Evolutionary conservation across 2,888 invertebrate genomes (phyloP), one percentile per base, ranked within the genome.

Genomic region (Cyaniris semiargus): DNA sequence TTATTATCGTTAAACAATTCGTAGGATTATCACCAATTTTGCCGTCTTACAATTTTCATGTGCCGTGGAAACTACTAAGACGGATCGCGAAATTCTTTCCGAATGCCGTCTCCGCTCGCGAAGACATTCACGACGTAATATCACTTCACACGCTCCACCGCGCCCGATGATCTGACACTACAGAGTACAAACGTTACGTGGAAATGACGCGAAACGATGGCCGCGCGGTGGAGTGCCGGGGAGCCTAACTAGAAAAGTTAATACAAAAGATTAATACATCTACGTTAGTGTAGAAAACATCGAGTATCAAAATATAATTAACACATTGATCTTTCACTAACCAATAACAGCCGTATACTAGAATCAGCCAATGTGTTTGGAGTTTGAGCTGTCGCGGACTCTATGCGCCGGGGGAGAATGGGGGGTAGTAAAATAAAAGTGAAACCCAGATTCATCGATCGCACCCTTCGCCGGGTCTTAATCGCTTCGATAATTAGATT

Each of bases 261-360:
- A 86, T 90, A 89, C 88, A 89, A 90, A 89, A 90, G 85, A 87
- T 90, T 89, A 88, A 88, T 89, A 86, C 85, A 83, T 86, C 84
- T 88, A 90, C 92, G 89, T 87, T 89, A 89, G 87, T 93, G 90
- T 94, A 93, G 91, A 94, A 94, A 93, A 94, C 89, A 89, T 92
- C 91, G 90, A 93, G 88, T 94, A 94, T 94, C 93, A 94, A 94
- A 94, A 94, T 93, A 93, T 93, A 92, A 92, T 91, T 90, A 92
- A 93, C 92, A 90, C 87, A 87, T 89, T 87, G 86, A 90, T 88
- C 87, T 90, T 90, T 94, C 94, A 94, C 94, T 94, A 94, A 94
- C 94, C 94, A 89, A 92, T 91, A 86, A 91, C 93, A 93, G 94
- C 92, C 94, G 94, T 94, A 94, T 94, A 93, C 94, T 89, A 90